phyloP scores from a whole-genome alignment of 2,113 vertebrate species.

The Cyrtonyx montezumae region DNA sequence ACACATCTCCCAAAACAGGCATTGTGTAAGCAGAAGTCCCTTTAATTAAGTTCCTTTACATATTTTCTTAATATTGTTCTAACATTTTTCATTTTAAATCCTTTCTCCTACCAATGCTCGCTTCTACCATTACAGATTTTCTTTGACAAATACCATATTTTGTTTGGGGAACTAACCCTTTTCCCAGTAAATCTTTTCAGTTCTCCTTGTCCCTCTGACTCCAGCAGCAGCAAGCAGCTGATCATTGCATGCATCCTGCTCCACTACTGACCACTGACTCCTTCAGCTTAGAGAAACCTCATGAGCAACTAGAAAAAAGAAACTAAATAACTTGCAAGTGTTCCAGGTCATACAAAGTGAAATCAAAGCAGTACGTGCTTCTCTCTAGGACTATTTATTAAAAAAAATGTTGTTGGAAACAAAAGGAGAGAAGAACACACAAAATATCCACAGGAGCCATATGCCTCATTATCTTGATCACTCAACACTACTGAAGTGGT shows the following conservation, averaged over 20 bases:
- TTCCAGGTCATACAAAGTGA: neutral
- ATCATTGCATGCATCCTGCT: neutral
- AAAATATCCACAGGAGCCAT: neutral
- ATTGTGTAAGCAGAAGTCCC: neutral
- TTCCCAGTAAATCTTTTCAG: neutral
- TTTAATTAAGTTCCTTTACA: neutral
- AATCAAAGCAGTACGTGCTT: neutral
- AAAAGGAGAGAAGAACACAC: neutral
- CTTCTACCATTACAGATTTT: neutral
- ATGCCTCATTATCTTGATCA: neutral
- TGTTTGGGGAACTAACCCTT: neutral
- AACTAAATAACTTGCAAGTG: neutral
- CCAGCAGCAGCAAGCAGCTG: neutral
- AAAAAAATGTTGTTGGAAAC: neutral
- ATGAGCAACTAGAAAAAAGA: neutral
- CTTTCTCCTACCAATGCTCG: neutral
- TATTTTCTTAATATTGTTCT: neutral
- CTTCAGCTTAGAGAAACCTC: neutral
- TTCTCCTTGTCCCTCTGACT: neutral
- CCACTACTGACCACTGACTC: neutral
- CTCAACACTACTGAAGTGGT: neutral
- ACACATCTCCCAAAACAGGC: neutral
- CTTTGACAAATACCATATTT: neutral
- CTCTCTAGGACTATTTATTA: neutral
- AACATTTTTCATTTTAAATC: neutral